Percentiles rank a stretch among this genome's conserved stretches.
phyloP scores from a whole-genome alignment of 1,140 invertebrate genomes.

The Bombus superbus region DNA sequence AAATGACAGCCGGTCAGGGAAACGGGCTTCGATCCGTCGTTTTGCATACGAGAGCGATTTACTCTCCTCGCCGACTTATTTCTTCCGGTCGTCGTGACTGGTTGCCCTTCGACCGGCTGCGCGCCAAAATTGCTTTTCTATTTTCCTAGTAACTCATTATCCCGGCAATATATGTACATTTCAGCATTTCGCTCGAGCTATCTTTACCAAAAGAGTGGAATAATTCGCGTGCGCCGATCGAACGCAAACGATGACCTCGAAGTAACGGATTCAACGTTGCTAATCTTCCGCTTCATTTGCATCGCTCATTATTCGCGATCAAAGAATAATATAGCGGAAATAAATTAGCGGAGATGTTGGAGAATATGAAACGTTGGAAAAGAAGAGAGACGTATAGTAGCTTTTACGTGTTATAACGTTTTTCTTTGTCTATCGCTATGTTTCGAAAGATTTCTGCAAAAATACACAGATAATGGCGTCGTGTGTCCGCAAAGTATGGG shows the following conservation, averaged over 20 bases:
- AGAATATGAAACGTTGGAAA: no score
- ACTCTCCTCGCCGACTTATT: conserved; percentile 23
- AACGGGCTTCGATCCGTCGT: conserved; percentile 32
- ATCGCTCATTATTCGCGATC: no score
- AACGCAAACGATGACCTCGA: conserved; percentile 11
- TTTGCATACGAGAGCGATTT: conserved; percentile 50
- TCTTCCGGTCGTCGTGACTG: not conserved
- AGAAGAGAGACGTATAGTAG: no score
- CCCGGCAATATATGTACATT: not conserved
- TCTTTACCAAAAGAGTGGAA: conserved; percentile 7
- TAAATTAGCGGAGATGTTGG: no score
- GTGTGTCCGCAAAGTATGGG: no score
- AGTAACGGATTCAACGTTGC: conserved; percentile 8
- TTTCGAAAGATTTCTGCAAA: no score
- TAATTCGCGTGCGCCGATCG: conserved; percentile 9
- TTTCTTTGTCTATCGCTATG: no score
- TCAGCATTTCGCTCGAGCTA: not conserved
- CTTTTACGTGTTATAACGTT: no score
- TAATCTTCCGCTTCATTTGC: no score
- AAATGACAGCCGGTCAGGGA: conserved; percentile 19
- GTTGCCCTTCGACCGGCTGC: not conserved
- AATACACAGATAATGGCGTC: no score
- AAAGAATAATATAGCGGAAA: no score
- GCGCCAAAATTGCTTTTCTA: conserved; percentile 33
- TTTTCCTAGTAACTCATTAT: conserved; percentile 36